Evolutionary conservation across 2,888 invertebrate species (phyloP), one percentile per base, ranked within the genome.

Genomic region (Eupsilia transversa): DNA sequence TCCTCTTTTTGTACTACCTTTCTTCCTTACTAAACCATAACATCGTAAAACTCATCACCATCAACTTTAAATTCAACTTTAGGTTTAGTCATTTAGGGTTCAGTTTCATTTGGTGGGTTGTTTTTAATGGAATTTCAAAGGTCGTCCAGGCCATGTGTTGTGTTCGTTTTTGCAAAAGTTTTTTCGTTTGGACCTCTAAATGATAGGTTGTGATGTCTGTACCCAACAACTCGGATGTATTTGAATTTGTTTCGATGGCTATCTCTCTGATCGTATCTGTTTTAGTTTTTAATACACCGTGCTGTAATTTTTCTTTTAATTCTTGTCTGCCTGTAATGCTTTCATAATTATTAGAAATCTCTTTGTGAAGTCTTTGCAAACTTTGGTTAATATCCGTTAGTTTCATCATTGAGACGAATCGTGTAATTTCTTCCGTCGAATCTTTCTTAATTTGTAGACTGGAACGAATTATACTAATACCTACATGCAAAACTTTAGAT

Each of bases 151-250:
- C 94, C 93, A 93, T 93, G 87, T 93, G 94, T 93, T 93, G 88
- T 92, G 91, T 90, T 92, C 92, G 92, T 95, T 95, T 95, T 95
- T 94, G 94, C 95, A 90, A 94, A 92, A 87, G 90, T 91, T 93
- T 94, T 89, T 87, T 89, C 80, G 79, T 84, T 85, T 85, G 86
- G 86, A 85, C 83, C 80, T 84, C 87, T 79, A 89, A 92, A 94
- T 93, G 90, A 92, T 93, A 91, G 91, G 92, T 92, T 93, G 88
- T 84, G 88, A 88, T 89, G 90, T 88, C 86, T 88, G 88, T 88
- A 85, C 79, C 86, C 84, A 86, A 86, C 86, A 87, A 80, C 82
- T 80, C 79, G 74, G 72, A 74, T 88, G 81, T 84, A 75, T 86
- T 87, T 80, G 79, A 88, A 77, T 86, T 81, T 84, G 76, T 87